Base-by-base conservation (phyloP, 2,888 invertebrate species). In the Sthenelais limicola region DNA sequence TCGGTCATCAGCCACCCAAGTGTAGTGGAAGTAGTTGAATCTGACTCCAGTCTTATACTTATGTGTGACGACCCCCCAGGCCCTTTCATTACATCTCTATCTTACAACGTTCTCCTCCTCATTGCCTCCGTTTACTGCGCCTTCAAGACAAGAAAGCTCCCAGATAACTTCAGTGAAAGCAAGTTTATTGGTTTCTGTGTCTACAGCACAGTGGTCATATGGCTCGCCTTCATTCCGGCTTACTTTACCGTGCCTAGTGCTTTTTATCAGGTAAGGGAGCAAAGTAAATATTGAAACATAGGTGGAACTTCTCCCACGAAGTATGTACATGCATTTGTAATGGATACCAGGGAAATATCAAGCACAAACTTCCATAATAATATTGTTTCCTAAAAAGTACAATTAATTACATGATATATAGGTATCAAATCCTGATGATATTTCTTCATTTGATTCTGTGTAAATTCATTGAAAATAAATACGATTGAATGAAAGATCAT, bases 141-240 rank as follows among this genome's bases (percentile, higher is more conserved):
- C 48, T 84, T 84, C 75, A 83, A 82, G 71, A 81, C 83, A 28
- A 73, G 84, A 30, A 82, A 81, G 70, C 76, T 83, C 9, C 85
- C 84, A 15, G 82, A 83, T 73, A 83, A 83, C 68, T 84, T 81
- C 77, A 84, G 84, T 76, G 84, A 84, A 78, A 82, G 83, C 0
- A 78, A 81, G 3, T 83, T 80, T 77, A 82, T 83, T 56, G 78
- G 79, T 24, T 83, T 82, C 76, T 83, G 81, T 69, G 82, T 81
- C 9, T 81, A 80, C 69, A 80, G 81, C 30, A 82, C 82, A 0
- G 71, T 83, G 1, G 72, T 82, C 12, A 68, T 70, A 24, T 70
- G 70, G 70, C 30, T 52, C 15, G 56, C 56, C 18, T 70, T 70
- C 21, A 43, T 70, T 12, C 70, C 70, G 3, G 56, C 56, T 9